Evolutionary conservation across 2,797 vertebrate genomes (phyloP), one percentile per base, ranked within the genome.

Genomic region (Graptemys geographica): DNA sequence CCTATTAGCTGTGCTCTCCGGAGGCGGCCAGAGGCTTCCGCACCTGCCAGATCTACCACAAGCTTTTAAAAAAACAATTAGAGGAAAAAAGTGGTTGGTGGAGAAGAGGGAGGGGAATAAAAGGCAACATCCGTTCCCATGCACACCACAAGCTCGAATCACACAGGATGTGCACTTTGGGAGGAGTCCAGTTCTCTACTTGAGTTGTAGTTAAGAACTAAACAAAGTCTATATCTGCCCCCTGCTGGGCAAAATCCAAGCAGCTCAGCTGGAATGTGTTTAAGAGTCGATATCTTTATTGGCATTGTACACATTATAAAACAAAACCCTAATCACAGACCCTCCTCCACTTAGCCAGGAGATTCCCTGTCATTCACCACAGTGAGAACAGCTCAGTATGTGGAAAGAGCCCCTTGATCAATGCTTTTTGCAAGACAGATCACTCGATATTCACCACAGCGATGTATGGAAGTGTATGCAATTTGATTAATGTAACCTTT

Each of bases 111-210:
- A 59, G 21, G 44, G 18, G 0, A 55, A 86, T 47, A 69, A 47
- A 87, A 84, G 81, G 56, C 57, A 53, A 27, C 0, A 11, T n/a
- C 0, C 0, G 3, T 27, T 3, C 56, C 33, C 41, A 1, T 0
- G 5, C 81, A 78, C 76, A 76, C 86, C 78, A 69, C 53, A 55
- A 79, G 83, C 51, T 18, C 1, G 12, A 79, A 41, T 69, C 51
- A 79, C 51, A 83, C n/a, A 52, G 82, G 86, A 88, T 81, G 87
- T 82, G 31, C 56, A 51, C 28, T 41, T 44, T 86, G 27, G 15
- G 56, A 89, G 49, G 52, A 52, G n/a, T 86, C n/a, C 44, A n/a
- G 41, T n/a, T 62, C 51, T 2, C 55, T 81, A 49, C 31, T 11
- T 33, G 31, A 0, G 0, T 84, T 65, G 72, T 33, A 6, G n/a